These are phyloP conservation scores for Mustelus asterias DNA, from an alignment of 2,113 vertebrate species.

Conservation along the genomic window DNA sequence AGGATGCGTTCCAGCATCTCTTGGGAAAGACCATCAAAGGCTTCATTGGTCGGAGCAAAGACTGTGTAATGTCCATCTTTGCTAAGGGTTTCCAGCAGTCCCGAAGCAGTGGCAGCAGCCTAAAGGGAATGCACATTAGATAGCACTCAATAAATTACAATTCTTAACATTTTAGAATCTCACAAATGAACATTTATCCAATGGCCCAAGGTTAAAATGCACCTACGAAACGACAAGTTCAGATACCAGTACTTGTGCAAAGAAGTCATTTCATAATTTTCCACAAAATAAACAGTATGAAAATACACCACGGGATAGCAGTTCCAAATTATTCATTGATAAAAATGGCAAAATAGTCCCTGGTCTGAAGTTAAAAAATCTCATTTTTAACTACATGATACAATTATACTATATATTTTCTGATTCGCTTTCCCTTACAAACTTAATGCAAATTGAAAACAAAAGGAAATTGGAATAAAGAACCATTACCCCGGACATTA, in stretches of 20 bases:
- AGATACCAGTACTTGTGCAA: background rate
- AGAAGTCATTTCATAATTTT: background rate
- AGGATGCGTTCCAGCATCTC: constrained; percentile 75
- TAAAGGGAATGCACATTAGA: constrained; percentile 44
- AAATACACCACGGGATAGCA: background rate
- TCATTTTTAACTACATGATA: background rate
- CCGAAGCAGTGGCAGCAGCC: constrained; percentile 66
- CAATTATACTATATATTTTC: background rate
- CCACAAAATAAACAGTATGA: background rate
- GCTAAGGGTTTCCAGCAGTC: constrained; percentile 71
- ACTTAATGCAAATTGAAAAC: background rate
- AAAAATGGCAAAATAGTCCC: background rate
- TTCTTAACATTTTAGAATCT: background rate
- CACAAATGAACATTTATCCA: background rate
- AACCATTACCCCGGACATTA: background rate
- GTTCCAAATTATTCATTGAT: background rate
- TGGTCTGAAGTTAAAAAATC: background rate
- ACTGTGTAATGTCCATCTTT: constrained; percentile 80
- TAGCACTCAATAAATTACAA: background rate
- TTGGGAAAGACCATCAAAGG: constrained; percentile 75
- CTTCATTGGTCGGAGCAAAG: constrained; percentile 89
- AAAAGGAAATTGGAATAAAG: background rate
- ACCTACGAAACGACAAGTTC: background rate
- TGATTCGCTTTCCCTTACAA: background rate
- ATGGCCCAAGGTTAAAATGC: background rate